A percentile compares a stretch with the other conserved stretches of the same genome.
phyloP scores from a whole-genome alignment of 1,140 invertebrate genomes.

The Whitmania pigra region DNA sequence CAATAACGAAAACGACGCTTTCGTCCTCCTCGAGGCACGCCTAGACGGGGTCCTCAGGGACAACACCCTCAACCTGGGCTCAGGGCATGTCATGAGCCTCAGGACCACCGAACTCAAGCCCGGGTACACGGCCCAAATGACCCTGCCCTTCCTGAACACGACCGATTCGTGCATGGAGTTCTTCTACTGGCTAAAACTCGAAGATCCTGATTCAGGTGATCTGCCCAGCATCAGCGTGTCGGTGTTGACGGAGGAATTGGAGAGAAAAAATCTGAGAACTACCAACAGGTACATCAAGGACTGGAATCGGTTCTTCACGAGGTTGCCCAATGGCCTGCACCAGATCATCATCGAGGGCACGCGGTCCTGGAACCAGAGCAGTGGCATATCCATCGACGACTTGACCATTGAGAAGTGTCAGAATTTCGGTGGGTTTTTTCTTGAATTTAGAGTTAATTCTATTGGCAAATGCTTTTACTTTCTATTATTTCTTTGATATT shows the following conservation, averaged over 20 bases:
- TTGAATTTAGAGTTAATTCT: too few relatives aligned
- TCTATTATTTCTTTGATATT: too few relatives aligned
- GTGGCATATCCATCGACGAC: conserved; percentile 15
- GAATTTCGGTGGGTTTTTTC: conserved; percentile 2
- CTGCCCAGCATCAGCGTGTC: not conserved
- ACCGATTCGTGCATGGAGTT: conserved; percentile 14
- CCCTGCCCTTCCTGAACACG: conserved; percentile 6
- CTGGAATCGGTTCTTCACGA: conserved; percentile 5
- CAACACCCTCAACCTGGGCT: conserved; percentile 17
- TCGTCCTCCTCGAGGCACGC: not conserved
- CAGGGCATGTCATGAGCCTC: conserved; percentile 12
- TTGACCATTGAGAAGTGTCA: conserved; percentile 2
- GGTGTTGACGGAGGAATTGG: conserved; percentile 9
- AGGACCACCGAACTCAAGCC: conserved; percentile 5
- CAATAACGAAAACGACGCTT: conserved; percentile 9
- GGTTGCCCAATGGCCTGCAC: conserved; percentile 12
- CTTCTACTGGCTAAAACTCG: conserved; percentile 13
- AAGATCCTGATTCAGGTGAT: not conserved
- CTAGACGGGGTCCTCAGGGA: not conserved
- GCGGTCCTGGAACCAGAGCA: not conserved
- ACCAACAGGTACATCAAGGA: conserved; percentile 1
- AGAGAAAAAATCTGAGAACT: not conserved
- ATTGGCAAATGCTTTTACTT: too few relatives aligned
- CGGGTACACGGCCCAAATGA: not conserved
- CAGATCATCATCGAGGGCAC: conserved; percentile 15